phyloP scores from a whole-genome alignment of 2,888 invertebrate genomes.

The Urechis unicinctus region DNA sequence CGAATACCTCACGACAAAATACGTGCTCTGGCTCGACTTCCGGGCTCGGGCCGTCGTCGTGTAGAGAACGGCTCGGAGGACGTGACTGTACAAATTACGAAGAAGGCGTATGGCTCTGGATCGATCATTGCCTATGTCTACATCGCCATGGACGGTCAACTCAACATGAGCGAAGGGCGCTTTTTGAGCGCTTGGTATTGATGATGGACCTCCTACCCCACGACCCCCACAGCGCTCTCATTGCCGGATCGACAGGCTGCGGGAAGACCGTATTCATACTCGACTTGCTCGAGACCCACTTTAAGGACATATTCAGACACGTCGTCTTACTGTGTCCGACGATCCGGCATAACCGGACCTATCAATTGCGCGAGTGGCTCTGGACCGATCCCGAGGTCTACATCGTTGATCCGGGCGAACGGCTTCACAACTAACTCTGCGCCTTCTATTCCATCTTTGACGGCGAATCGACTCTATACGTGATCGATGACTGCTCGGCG shows the following conservation, averaged over 20 bases:
- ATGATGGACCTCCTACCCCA: background rate
- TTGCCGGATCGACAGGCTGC: constrained; percentile 12
- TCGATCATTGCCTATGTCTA: constrained; percentile 16
- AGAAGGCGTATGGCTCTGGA: constrained; percentile 7
- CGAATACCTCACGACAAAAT: too few relatives aligned
- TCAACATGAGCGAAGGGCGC: constrained; percentile 18
- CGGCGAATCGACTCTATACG: constrained; percentile 16
- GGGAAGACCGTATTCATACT: constrained; percentile 13
- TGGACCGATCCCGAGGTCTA: constrained; percentile 6
- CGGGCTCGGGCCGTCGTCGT: constrained; percentile 3
- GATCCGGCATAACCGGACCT: constrained; percentile 2
- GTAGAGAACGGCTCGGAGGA: constrained; percentile 13
- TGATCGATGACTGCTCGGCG: constrained; percentile 21
- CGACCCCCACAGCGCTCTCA: constrained; percentile 6
- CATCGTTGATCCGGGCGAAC: constrained; percentile 6
- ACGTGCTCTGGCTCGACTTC: background rate
- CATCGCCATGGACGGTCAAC: constrained; percentile 17
- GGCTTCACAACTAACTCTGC: constrained; percentile 13
- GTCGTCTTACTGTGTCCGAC: constrained; percentile 12
- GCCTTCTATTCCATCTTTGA: constrained; percentile 11
- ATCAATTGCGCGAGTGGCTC: background rate
- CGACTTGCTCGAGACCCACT: constrained; percentile 7
- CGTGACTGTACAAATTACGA: constrained; percentile 19
- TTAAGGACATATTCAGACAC: constrained; percentile 6
- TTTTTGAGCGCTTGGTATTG: constrained; percentile 13